Percentiles rank a stretch among this genome's conserved stretches.
Conservation (phyloP, 2,888 invertebrate genomes). For the Glaucopsyche alexis region DNA sequence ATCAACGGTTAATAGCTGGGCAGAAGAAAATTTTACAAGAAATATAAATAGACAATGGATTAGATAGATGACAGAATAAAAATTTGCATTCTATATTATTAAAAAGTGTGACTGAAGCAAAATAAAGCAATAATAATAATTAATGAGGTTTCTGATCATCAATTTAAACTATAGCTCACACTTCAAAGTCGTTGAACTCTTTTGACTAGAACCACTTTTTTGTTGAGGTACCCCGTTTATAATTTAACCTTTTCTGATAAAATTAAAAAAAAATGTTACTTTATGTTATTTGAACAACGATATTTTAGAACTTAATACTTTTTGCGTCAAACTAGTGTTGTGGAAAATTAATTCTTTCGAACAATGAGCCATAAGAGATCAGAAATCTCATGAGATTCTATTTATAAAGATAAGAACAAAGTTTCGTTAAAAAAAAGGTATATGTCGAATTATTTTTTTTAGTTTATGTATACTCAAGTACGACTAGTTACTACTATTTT, state of each 20-base stretch:
- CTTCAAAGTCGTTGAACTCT: constrained; percentile 1
- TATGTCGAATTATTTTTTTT: too few species aligned
- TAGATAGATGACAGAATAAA: constrained; percentile 12
- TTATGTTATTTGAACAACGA: too few species aligned
- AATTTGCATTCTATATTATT: not conserved
- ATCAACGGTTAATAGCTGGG: not conserved
- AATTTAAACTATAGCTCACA: too few species aligned
- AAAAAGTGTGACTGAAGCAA: too few species aligned
- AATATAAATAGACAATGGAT: constrained; percentile 13
- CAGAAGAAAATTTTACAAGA: constrained; percentile 10
- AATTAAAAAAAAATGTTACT: not conserved
- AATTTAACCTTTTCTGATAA: not conserved
- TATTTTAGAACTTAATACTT: not conserved
- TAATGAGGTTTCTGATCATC: too few species aligned
- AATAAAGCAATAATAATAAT: too few species aligned
- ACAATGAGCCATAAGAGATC: not conserved
- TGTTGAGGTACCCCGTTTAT: not conserved
- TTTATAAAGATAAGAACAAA: not conserved
- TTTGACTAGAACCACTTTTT: not conserved
- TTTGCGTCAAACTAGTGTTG: not conserved
- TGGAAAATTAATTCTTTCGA: not conserved
- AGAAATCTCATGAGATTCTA: not conserved
- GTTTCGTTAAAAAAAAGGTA: not conserved
- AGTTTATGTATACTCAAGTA: too few species aligned
- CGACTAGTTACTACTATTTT: too few species aligned